Conservation (phyloP, 2,113 vertebrate genomes). For the Dipodomys stephensi region DNA sequence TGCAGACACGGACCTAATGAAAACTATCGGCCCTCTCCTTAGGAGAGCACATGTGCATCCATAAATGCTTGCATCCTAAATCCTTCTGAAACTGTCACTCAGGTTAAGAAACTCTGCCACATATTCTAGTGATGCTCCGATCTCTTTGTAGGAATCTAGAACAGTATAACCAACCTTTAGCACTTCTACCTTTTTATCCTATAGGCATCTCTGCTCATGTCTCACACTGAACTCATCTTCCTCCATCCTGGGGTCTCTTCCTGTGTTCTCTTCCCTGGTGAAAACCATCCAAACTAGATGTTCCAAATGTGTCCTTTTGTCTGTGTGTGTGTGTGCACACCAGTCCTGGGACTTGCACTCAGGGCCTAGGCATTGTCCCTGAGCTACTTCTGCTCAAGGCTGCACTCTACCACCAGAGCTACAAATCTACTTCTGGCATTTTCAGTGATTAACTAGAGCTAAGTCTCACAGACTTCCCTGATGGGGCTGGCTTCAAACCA, state of each 20-base stretch:
- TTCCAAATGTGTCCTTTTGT: too few relatives aligned
- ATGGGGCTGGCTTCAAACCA: too few relatives aligned
- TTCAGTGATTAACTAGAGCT: too few relatives aligned
- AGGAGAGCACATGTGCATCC: too few relatives aligned
- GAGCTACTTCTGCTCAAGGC: too few relatives aligned
- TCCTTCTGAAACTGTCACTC: neutral
- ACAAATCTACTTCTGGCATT: too few relatives aligned
- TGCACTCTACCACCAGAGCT: too few relatives aligned
- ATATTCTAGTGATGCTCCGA: neutral
- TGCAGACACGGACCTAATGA: neutral
- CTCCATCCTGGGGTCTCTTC: neutral
- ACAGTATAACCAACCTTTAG: neutral
- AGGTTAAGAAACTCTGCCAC: conserved; percentile 6
- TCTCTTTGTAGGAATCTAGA: neutral
- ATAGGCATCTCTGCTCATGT: neutral
- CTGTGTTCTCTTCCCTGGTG: neutral
- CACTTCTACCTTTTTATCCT: neutral
- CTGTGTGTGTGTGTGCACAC: too few relatives aligned
- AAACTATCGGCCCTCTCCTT: neutral
- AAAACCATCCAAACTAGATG: too few relatives aligned
- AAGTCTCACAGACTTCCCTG: too few relatives aligned
- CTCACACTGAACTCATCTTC: neutral
- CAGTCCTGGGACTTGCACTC: too few relatives aligned
- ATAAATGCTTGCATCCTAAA: neutral
- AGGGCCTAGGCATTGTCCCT: too few relatives aligned